Base-by-base conservation (phyloP, 2,888 invertebrate species). In the Pseudoips prasinana region DNA sequence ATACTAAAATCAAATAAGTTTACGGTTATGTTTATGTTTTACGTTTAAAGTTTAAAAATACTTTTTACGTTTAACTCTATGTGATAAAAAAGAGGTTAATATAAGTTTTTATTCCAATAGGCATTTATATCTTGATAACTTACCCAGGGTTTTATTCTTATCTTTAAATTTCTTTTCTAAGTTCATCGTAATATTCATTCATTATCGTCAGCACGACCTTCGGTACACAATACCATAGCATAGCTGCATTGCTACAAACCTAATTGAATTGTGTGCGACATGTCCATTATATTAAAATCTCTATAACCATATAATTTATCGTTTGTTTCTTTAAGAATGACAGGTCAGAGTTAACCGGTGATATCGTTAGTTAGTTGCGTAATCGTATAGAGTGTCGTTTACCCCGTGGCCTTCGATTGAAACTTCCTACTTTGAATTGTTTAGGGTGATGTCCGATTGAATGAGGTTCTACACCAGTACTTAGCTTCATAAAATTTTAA, bases 361-460 rank as follows among this genome's bases (percentile, higher is more conserved):
- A 54, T 53, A 52, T 58, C 51, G 69, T 73, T 52, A 35, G 46
- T 50, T 43, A 35, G 60, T 64, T 85, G 82, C 77, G 79, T 81
- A 82, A 84, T 74, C 64, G 62, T 52, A 52, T 34, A 22, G 33
- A 59, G 72, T 79, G 85, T 86, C 86, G 61, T 85, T 86, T 83
- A 85, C 86, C 85, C 75, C 74, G 63, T 60, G 79, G 73, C 82
- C 83, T 82, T 83, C 81, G 68, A 64, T 52, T 52, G 50, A 46
- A 58, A 58, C 67, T 73, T 73, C 70, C 74, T 69, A 70, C 71
- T 73, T 68, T 58, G 52, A 54, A 56, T 56, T 63, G 59, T 67
- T 56, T 25, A 29, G 39, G 43, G 42, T 34, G 43, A 41, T 34
- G 27, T 27, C 10, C 37, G 28, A 29, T 32, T 7, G 9, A 31